Base-by-base conservation (phyloP, 2,888 invertebrate species). In the Epiblema foenella region DNA sequence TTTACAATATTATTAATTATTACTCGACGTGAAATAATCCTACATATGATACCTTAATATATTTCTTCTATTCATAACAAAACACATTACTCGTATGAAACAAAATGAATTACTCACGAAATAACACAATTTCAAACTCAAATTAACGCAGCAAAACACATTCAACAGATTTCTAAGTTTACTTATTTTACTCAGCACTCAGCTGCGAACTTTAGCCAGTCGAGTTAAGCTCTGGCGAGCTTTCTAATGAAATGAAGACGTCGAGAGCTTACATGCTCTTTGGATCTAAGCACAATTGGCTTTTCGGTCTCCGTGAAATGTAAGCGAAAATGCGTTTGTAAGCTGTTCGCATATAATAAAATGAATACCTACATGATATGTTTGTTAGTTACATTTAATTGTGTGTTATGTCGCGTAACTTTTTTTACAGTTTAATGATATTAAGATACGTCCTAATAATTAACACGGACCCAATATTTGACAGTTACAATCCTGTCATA, bases 211-310 rank as follows among this genome's bases (percentile, higher is more conserved):
- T 46, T 65, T 29, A 60, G 8, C 56, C 24, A 15, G 17, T 5
- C 18, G 57, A 57, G 57, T 58, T 49, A 66, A 66, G 57, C 58
- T 49, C 49, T 58, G 46, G 66, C n/a, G 57, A 58, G 33, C 49
- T 58, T 33, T 58, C 59, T 59, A 59, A 59, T 68, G 67, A 59
- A 68, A 68, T 68, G 59, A 68, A 68, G 51, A 58, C 51, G 37
- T 59, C 52, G 20, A 51, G 66, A 66, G 33, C 52, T 68, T 52
- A 39, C 52, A 59, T 42, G 66, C 46, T 46, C 56, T 37, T 56
- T 49, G 29, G 42, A 24, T 20, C 20, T 18, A 9, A 56, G 33
- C 33, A 49, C 33, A 49, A 46, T 66, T 66, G 57, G 46, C 51
- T 68, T 33, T 37, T 18, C 56, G 33, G 46, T 49, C 52, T 5